Conservation (phyloP, 2,113 vertebrate genomes). For the Python bivittatus region DNA sequence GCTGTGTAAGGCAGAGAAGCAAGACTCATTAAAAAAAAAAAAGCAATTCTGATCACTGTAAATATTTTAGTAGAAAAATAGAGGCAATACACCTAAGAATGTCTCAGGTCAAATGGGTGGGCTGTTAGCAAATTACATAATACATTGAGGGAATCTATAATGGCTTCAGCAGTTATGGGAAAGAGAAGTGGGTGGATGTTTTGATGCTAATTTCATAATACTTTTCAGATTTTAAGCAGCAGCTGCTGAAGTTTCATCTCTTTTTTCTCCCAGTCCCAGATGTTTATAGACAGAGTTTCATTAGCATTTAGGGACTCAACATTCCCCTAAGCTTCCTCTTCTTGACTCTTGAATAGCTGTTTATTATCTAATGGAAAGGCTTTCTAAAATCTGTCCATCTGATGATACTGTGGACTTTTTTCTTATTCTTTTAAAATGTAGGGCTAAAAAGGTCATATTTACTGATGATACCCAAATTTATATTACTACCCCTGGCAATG, state of each 20-base stretch:
- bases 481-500: background rate
- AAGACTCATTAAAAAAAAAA: background rate
- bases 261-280: constrained; percentile 4
- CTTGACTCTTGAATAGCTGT: constrained; percentile 27
- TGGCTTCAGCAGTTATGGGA: constrained; percentile 13
- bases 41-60: background rate
- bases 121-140: background rate
- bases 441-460: background rate
- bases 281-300: constrained; percentile 22
- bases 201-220: constrained; percentile 28
- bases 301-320: constrained; percentile 10
- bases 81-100: background rate
- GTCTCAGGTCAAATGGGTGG: background rate
- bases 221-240: constrained; percentile 12
- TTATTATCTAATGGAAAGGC: constrained; percentile 31
- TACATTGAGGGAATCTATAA: background rate
- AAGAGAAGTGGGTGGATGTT: constrained; percentile 17
- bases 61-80: background rate
- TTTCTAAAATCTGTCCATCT: constrained; percentile 22
- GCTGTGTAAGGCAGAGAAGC: background rate
- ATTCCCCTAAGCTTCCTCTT: constrained; percentile 1
- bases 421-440: constrained; percentile 2
- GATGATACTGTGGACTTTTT: background rate
- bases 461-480: background rate
- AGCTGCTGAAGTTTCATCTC: constrained; percentile 21